These are phyloP conservation scores for Aphodius sticticus DNA, from an alignment of 2,888 invertebrate species.

Conservation along the genomic window DNA sequence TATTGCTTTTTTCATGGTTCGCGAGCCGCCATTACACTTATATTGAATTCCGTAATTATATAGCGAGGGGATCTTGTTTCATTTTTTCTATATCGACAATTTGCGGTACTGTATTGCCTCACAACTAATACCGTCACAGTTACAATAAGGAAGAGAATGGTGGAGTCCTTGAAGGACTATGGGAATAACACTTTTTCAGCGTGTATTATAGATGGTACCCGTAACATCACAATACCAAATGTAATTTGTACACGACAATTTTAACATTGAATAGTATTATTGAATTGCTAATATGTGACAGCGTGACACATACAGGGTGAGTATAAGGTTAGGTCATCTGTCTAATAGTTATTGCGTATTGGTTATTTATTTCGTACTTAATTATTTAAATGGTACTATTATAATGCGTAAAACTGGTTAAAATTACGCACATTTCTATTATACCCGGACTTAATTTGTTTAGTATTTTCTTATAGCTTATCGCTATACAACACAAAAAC, in stretches of 20 bases:
- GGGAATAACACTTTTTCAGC: not conserved
- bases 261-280: not conserved
- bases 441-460: no score
- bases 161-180: not conserved
- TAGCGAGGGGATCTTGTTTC: not conserved
- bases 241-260: not conserved
- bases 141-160: conserved; percentile 4
- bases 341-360: no score
- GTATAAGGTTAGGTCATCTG: no score
- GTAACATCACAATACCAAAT: not conserved
- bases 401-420: no score
- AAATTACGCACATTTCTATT: no score
- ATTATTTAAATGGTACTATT: no score
- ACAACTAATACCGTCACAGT: not conserved
- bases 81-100: not conserved
- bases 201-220: not conserved
- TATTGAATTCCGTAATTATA: conserved; percentile 15
- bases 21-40: conserved; percentile 12
- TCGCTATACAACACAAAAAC: no score
- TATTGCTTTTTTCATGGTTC: conserved; percentile 16
- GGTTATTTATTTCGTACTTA: no score
- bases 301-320: not conserved
- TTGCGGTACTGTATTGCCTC: not conserved
- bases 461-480: no score
- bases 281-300: not conserved